A percentile compares a stretch with the other conserved stretches of the same genome.
Evolutionary conservation across 1,140 invertebrate species (phyloP).

Genomic region (Euwallacea fornicatus): DNA sequence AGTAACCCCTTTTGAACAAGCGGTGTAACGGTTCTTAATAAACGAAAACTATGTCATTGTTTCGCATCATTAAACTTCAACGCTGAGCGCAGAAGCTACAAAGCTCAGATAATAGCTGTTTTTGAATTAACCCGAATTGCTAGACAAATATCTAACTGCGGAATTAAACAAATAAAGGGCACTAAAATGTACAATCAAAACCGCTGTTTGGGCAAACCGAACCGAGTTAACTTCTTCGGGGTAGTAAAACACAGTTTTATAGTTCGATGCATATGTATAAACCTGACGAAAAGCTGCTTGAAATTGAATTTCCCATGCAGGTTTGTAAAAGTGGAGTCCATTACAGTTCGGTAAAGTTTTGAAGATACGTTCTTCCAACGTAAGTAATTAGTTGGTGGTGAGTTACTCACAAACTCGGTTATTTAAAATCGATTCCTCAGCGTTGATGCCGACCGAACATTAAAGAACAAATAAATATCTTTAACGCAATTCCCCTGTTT

Average conservation of each 20-base stretch:
- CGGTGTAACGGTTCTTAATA: constrained; percentile 54
- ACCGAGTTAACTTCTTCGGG: constrained; percentile 26
- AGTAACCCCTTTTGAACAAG: constrained; percentile 53
- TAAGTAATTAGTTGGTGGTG: too few relatives aligned
- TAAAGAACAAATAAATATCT: constrained; percentile 19
- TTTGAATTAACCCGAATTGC: constrained; percentile 52
- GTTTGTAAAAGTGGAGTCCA: not conserved
- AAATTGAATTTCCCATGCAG: constrained; percentile 23
- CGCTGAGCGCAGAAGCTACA: constrained; percentile 48
- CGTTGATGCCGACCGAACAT: constrained; percentile 5
- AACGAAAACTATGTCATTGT: constrained; percentile 56
- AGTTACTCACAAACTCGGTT: too few relatives aligned
- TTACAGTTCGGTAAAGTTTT: too few relatives aligned
- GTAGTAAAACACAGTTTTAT: constrained; percentile 33
- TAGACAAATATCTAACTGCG: constrained; percentile 45
- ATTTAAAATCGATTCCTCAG: constrained; percentile 9
- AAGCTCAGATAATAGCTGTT: constrained; percentile 52
- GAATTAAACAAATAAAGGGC: constrained; percentile 43
- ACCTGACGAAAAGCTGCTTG: constrained; percentile 21
- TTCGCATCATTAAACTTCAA: constrained; percentile 53
- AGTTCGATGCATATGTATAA: constrained; percentile 34
- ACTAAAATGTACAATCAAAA: constrained; percentile 37
- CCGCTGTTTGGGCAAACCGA: constrained; percentile 28
- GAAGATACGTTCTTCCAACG: too few relatives aligned
- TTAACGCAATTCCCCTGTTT: constrained; percentile 11